Evolutionary conservation across 2,113 vertebrate species (phyloP).

Genomic region (Conger conger): DNA sequence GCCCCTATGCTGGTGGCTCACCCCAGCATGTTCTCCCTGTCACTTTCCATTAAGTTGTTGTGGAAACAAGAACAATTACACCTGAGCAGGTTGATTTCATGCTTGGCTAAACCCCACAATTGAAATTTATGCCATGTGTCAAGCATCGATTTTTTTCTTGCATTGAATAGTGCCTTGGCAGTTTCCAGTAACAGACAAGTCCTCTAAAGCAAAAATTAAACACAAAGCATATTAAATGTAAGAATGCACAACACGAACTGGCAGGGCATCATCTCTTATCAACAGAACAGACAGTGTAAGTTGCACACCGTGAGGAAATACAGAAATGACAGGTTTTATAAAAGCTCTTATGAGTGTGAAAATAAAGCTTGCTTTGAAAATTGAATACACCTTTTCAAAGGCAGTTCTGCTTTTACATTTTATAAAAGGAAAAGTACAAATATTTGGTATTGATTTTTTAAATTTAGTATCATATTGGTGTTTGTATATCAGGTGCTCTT

Average conservation of each 20-base stretch:
- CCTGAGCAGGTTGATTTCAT: slow-evolving; percentile 6
- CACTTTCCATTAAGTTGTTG: slow-evolving; percentile 3
- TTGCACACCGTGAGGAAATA: background rate
- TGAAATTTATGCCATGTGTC: background rate
- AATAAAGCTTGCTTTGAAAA: background rate
- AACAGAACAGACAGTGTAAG: background rate
- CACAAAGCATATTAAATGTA: background rate
- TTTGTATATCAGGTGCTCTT: too few relatives aligned
- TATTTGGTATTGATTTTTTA: background rate
- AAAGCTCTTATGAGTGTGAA: background rate
- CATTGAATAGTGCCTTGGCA: background rate
- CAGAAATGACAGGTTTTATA: background rate
- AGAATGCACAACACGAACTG: background rate
- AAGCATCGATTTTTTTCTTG: background rate
- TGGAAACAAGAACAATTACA: background rate
- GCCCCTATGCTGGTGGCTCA: background rate
- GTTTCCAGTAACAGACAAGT: background rate
- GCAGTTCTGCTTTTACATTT: background rate
- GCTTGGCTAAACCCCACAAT: slow-evolving; percentile 1
- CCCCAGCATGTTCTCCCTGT: background rate
- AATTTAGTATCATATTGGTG: too few relatives aligned
- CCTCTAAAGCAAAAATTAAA: background rate
- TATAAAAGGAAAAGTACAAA: too few relatives aligned
- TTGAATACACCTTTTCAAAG: background rate
- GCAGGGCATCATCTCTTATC: background rate